A percentile compares a stretch with the other conserved stretches of the same genome.
Evolutionary conservation across 2,113 vertebrate genomes (phyloP).

Genomic region (Anser brachyrhynchus): DNA sequence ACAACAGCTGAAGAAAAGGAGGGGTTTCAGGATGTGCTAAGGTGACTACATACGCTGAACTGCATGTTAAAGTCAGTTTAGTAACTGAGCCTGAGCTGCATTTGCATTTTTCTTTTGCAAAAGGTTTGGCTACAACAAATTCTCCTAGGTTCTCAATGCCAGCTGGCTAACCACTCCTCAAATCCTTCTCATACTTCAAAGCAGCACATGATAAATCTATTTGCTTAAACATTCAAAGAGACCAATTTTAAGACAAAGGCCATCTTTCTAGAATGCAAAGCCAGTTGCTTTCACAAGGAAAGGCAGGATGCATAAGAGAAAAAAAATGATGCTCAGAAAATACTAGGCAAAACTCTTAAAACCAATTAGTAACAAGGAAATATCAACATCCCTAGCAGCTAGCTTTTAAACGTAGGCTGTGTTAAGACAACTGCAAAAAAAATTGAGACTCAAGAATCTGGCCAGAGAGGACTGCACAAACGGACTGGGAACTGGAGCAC

Average conservation of each 20-base stretch:
- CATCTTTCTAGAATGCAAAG: neutral
- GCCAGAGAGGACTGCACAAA: neutral
- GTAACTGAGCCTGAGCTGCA: neutral
- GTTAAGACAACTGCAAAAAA: conserved; percentile 7
- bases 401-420: neutral
- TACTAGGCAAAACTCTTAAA: conserved; percentile 15
- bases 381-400: neutral
- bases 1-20: neutral
- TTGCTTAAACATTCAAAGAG: neutral
- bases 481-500: neutral
- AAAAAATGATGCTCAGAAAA: neutral
- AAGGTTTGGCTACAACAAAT: conserved; percentile 11
- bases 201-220: neutral
- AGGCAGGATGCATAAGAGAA: neutral
- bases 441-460: neutral
- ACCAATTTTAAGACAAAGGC: neutral
- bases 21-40: neutral
- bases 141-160: conserved; percentile 50
- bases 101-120: neutral
- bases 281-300: neutral
- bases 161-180: conserved; percentile 21
- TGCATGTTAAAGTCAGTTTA: neutral
- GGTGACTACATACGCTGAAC: neutral
- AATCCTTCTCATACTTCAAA: conserved; percentile 17
- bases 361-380: conserved; percentile 20